Conservation (phyloP, 1,140 invertebrate genomes). For the Daktulosphaira vitifoliae region DNA sequence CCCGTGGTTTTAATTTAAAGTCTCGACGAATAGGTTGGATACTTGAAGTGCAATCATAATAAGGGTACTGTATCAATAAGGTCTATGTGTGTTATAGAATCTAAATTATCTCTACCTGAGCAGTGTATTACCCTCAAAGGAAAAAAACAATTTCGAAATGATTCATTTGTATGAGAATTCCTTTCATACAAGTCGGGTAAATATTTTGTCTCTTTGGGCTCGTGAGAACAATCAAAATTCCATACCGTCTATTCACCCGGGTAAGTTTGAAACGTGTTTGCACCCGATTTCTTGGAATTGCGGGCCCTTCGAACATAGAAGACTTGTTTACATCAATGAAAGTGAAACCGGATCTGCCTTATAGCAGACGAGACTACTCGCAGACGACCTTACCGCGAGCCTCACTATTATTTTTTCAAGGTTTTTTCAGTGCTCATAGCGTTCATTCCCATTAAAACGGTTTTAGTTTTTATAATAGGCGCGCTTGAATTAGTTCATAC, state of each 20-base stretch:
- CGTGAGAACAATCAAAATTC: slow-evolving; percentile 26
- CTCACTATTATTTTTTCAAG: slow-evolving; percentile 30
- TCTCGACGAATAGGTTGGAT: no score
- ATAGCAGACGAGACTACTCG: slow-evolving; percentile 16
- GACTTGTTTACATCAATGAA: slow-evolving; percentile 34
- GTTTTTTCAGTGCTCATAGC: slow-evolving; percentile 3
- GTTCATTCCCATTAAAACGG: slow-evolving; percentile 19
- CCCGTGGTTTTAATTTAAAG: no score
- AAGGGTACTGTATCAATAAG: no score
- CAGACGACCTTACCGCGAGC: slow-evolving; percentile 27
- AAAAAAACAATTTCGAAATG: no score
- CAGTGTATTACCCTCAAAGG: no score
- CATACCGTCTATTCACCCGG: slow-evolving; percentile 20
- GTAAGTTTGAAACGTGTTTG: slow-evolving; percentile 24
- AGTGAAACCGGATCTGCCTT: slow-evolving; percentile 23
- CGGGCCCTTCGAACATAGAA: slow-evolving; percentile 18
- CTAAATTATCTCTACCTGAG: no score
- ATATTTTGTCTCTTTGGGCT: background rate
- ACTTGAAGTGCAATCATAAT: no score
- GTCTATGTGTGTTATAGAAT: no score
- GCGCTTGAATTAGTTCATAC: no score
- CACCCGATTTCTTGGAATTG: slow-evolving; percentile 22
- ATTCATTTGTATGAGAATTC: no score
- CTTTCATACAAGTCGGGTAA: background rate
- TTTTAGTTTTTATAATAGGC: no score